A percentile compares a stretch with the other conserved stretches of the same genome.
Evolutionary conservation across 2,113 vertebrate genomes (phyloP).

Genomic region (Notothenia rossii): DNA sequence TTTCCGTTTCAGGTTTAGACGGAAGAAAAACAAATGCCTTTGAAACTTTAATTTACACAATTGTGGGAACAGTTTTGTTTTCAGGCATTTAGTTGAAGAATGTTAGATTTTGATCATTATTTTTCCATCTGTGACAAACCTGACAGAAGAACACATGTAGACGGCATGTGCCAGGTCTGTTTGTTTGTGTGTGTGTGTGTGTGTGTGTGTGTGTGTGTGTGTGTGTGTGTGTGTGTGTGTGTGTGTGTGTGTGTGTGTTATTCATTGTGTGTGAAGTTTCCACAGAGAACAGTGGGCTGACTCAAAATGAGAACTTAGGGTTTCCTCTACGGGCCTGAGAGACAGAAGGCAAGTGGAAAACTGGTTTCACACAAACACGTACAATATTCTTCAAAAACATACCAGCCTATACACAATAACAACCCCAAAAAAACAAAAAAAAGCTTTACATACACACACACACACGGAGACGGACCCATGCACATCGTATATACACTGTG

Average conservation of each 20-base stretch:
- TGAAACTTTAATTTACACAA: too few relatives aligned
- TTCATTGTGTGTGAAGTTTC: slow-evolving; percentile 76
- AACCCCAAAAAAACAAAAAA: slow-evolving; percentile 5
- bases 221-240: slow-evolving; percentile 43
- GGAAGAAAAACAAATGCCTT: too few relatives aligned
- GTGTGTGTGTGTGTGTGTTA: too few relatives aligned
- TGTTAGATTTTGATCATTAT: too few relatives aligned
- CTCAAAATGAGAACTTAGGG: slow-evolving; percentile 72
- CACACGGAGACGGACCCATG: background rate
- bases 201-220: slow-evolving; percentile 45
- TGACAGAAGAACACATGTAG: background rate
- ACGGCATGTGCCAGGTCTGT: slow-evolving; percentile 23
- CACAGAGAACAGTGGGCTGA: slow-evolving; percentile 73
- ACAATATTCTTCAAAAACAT: slow-evolving; percentile 24
- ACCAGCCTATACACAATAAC: slow-evolving; percentile 3
- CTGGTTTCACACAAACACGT: slow-evolving; percentile 61
- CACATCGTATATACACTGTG: background rate
- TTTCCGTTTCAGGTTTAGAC: too few relatives aligned
- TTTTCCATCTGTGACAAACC: too few relatives aligned
- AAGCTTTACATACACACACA: background rate
- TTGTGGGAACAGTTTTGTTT: too few relatives aligned
- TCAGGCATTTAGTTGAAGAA: too few relatives aligned
- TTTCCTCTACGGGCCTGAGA: slow-evolving; percentile 68
- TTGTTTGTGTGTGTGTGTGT: background rate
- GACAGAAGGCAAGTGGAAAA: slow-evolving; percentile 73